A percentile compares a stretch with the other conserved stretches of the same genome.
Conservation (phyloP, 2,888 invertebrate species). For the Lepidocyrtoides sp. region DNA sequence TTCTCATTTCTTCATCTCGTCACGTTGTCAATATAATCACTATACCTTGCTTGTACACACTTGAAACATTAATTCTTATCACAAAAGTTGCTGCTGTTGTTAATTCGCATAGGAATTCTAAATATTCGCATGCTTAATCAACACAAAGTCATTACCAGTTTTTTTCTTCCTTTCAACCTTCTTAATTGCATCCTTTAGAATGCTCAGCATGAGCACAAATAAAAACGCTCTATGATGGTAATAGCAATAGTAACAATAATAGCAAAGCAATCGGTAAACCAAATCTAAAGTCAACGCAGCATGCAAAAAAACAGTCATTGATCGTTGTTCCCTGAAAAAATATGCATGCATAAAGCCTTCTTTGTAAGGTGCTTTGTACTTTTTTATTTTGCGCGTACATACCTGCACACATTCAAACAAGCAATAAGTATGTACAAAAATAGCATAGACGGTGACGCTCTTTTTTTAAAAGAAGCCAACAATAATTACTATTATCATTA, state of each 20-base stretch:
- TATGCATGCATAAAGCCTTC: background rate
- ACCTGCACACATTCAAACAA: too few relatives aligned
- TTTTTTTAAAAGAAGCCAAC: conserved; percentile 20
- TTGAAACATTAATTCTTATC: conserved; percentile 26
- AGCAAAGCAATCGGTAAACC: conserved; percentile 5
- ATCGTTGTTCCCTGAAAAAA: background rate
- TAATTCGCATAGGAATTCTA: conserved; percentile 12
- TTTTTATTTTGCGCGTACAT: too few relatives aligned
- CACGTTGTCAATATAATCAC: conserved; percentile 44
- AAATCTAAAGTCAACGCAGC: background rate
- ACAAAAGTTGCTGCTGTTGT: conserved; percentile 8
- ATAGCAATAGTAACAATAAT: background rate
- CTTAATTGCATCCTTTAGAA: conserved; percentile 52
- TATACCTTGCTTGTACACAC: conserved; percentile 12
- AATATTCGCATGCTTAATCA: conserved; percentile 54
- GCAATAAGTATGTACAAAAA: conserved; percentile 3
- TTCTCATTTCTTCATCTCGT: conserved; percentile 38
- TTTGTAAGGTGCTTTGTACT: background rate
- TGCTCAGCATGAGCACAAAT: conserved; percentile 42
- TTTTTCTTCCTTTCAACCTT: conserved; percentile 54
- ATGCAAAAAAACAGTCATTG: background rate
- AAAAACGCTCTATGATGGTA: background rate
- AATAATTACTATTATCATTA: conserved; percentile 61
- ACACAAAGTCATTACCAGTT: conserved; percentile 39
- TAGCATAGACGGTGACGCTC: background rate